Evolutionary conservation across 2,113 vertebrate genomes (phyloP).

Genomic region (Anoura caudifer): DNA sequence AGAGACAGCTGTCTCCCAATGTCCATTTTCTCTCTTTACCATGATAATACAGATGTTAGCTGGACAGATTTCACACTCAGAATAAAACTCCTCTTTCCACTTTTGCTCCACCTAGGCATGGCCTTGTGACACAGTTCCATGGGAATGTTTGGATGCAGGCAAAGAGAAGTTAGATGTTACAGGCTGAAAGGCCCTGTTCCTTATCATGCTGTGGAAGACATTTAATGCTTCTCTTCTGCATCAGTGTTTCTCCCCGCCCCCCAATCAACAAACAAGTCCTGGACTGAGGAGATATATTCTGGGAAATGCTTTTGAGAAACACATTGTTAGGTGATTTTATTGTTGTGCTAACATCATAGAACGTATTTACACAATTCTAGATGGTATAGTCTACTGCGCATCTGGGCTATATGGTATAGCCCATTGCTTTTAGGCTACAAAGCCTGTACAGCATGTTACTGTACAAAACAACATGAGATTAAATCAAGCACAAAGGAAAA

Average conservation of each 20-base stretch:
- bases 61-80: background rate
- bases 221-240: background rate
- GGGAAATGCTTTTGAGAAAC: background rate
- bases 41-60: background rate
- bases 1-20: background rate
- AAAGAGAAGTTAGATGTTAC: background rate
- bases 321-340: background rate
- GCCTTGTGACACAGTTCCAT: background rate
- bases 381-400: background rate
- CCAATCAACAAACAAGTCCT: no score
- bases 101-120: background rate
- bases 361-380: background rate
- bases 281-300: no score
- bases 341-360: background rate
- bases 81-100: background rate
- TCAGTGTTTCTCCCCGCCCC: no score
- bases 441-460: background rate
- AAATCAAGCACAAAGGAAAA: background rate
- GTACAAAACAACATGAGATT: background rate
- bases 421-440: background rate
- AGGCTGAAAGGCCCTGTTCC: background rate
- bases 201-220: background rate
- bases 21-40: background rate
- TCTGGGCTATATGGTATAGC: background rate
- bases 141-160: background rate